Percentiles rank a stretch among this genome's conserved stretches.
Evolutionary conservation across 2,797 vertebrate species (phyloP).

Genomic region (Gambusia yucatana): DNA sequence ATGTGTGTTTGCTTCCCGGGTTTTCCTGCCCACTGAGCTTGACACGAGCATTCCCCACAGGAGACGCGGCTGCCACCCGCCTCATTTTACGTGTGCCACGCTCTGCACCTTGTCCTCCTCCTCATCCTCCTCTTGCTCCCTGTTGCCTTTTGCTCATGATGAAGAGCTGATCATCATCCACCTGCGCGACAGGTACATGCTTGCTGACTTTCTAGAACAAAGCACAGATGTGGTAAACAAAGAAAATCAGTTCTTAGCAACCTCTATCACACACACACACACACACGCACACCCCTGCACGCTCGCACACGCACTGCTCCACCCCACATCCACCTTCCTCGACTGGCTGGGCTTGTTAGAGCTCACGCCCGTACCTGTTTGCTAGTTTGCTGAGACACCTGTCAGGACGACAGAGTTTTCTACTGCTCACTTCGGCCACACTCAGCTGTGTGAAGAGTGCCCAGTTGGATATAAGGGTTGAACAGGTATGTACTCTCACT

Average conservation of each 20-base stretch:
- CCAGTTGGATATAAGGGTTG: conserved; percentile 33
- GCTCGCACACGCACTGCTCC: conserved; percentile 46
- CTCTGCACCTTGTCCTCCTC: conserved; percentile 17
- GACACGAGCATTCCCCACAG: conserved; percentile 58
- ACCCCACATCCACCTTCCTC: conserved; percentile 63
- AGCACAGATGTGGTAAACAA: conserved; percentile 51
- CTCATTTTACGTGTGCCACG: conserved; percentile 34
- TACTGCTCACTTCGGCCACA: conserved; percentile 28
- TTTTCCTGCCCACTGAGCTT: conserved; percentile 58
- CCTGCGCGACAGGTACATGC: conserved; percentile 50
- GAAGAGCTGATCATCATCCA: conserved; percentile 19
- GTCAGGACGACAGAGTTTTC: conserved; percentile 61
- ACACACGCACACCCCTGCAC: not conserved
- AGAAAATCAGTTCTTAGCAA: conserved; percentile 53
- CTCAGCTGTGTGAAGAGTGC: conserved; percentile 32
- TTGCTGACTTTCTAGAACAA: conserved; percentile 37
- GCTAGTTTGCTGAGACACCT: conserved; percentile 69
- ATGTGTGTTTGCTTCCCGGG: conserved; percentile 36
- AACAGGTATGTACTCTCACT: conserved; percentile 52
- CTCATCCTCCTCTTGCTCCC: conserved; percentile 13
- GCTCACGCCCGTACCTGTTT: conserved; percentile 79
- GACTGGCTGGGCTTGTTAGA: conserved; percentile 79
- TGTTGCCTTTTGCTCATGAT: conserved; percentile 1
- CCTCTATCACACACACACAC: conserved; percentile 23
- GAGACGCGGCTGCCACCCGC: conserved; percentile 44